Evolutionary conservation across 1,140 invertebrate genomes (phyloP), one percentile per base, ranked within the genome.

Genomic region (Venustaconcha ellipsiformis): DNA sequence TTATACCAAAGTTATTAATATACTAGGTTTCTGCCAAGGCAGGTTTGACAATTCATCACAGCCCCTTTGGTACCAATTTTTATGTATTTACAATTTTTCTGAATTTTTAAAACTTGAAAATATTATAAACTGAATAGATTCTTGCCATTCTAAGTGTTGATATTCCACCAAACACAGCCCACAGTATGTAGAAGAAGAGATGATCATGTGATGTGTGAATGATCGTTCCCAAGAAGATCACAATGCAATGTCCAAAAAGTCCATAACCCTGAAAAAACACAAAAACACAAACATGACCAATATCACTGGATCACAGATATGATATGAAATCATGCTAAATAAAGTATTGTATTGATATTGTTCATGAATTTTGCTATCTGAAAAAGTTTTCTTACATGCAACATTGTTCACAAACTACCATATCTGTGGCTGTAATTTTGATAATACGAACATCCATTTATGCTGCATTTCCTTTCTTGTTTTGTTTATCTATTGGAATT

Each of bases 191-290:
- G 78, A 91, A 91, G 67, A 90, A 88, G 17, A 88, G 70, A 74
- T 91, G 90, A 68, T 87, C 87, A 84, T 89, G 85, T 70, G 85
- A 83, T 30, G 88, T 88, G 77, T 91, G 90, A 64, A 90, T 83
- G 5, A 89, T 70, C 5, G 89, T 91, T 11, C 86, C 87, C 11
- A 90, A 78, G 56, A 91, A 86, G 20, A 91, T 78, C 13, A 89
- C 89, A 58, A 91, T 69, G 81, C 89, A 90, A 72, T 90, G 90
- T 66, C 90, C 83, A 74, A 86, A 86, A 72, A 91, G 78, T 48
- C 85, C 87, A 85, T 91, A 91, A 48, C 90, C 90, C 90, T 90
- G 81, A 56, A 86, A 84, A 57, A 74, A 30, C 71, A 72, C 58
- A 71, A 60, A 17, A 64, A 70, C n/a, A 18, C 2, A 17, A 23